Conservation (phyloP, 2,113 vertebrate genomes). For the Cygnus buccinator region DNA sequence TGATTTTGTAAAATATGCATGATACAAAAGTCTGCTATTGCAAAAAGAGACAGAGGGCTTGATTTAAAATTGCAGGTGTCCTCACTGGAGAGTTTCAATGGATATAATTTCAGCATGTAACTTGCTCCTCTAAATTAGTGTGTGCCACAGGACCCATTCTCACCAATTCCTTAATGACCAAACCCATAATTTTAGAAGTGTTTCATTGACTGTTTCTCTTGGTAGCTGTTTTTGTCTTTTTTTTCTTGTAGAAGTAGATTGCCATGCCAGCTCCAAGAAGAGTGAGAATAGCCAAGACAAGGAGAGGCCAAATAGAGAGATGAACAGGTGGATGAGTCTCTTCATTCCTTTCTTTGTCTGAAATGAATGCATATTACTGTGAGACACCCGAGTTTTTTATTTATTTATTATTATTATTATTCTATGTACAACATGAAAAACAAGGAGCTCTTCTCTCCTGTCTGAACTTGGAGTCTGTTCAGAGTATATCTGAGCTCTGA, state of each 20-base stretch:
- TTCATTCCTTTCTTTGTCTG: slow-evolving; percentile 6
- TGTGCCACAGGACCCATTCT: not conserved
- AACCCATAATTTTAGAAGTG: not conserved
- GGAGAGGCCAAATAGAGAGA: not conserved
- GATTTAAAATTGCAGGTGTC: not conserved
- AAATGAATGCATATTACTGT: not conserved
- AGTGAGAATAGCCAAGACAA: not conserved
- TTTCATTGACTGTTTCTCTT: not conserved
- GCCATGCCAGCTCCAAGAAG: not conserved
- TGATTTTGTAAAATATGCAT: not conserved
- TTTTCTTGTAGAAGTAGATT: slow-evolving; percentile 32
- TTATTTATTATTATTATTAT: too few species aligned
- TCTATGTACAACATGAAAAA: not conserved
- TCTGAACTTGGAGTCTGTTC: not conserved
- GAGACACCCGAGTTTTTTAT: not conserved
- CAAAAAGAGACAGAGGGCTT: not conserved
- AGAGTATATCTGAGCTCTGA: not conserved
- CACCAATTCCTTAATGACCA: not conserved
- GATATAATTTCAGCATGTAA: not conserved
- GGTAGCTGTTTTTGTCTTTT: not conserved
- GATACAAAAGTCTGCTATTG: not conserved
- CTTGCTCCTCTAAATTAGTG: not conserved
- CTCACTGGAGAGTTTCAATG: not conserved
- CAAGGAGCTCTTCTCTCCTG: not conserved
- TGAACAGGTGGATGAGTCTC: not conserved